phyloP scores from a whole-genome alignment of 2,888 invertebrate species.

The Callimorpha dominula region DNA sequence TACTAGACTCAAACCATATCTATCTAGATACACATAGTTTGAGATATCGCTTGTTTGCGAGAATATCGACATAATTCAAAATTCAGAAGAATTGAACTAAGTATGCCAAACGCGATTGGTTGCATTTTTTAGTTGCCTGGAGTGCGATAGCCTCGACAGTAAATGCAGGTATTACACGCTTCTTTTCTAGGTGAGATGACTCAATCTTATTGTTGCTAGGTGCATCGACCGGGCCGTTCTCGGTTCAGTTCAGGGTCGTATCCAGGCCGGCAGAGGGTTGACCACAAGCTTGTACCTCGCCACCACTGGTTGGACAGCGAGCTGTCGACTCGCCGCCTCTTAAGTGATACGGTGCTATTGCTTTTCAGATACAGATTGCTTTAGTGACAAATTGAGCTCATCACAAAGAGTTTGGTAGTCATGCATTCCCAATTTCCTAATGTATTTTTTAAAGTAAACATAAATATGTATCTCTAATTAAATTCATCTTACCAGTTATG shows the following conservation, averaged over 20 bases:
- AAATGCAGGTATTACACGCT: background rate
- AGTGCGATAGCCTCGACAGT: background rate
- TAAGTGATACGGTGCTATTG: too few species aligned
- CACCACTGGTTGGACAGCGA: background rate
- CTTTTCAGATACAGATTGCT: background rate
- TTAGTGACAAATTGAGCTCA: background rate
- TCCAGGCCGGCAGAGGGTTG: too few species aligned
- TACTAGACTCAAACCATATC: too few species aligned
- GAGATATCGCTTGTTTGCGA: too few species aligned
- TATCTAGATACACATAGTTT: background rate
- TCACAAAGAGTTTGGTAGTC: background rate
- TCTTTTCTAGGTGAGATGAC: background rate
- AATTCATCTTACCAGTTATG: background rate
- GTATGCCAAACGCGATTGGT: too few species aligned
- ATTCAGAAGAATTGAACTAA: too few species aligned
- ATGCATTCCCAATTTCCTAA: background rate
- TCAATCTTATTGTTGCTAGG: too few species aligned
- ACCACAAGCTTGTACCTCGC: too few species aligned
- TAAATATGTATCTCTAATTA: background rate
- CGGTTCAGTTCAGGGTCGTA: too few species aligned
- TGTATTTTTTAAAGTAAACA: background rate
- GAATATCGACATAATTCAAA: too few species aligned
- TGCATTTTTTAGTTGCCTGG: background rate
- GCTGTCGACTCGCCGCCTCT: background rate
- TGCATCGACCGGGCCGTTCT: too few species aligned